Percentiles rank a stretch among this genome's conserved stretches.
phyloP scores from a whole-genome alignment of 2,113 vertebrate genomes.

The Arizona elegans region DNA sequence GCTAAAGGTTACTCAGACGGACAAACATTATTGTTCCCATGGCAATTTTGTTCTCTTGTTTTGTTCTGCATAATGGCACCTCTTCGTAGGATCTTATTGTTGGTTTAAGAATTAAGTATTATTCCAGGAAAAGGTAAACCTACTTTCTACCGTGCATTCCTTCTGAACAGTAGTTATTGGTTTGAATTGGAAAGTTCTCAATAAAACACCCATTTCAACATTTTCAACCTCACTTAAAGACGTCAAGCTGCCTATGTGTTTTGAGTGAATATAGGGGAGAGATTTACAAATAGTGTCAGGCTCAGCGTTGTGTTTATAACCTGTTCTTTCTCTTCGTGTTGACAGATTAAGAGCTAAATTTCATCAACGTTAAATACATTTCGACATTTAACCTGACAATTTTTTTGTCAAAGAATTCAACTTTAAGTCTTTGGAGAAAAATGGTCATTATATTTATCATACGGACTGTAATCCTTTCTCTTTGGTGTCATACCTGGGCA shows the following conservation, averaged over 20 bases:
- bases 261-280: not conserved
- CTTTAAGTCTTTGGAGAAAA: not conserved
- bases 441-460: not conserved
- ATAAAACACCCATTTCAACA: not conserved
- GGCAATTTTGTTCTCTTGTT: slow-evolving; percentile 8
- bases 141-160: not conserved
- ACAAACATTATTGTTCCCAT: slow-evolving; percentile 5
- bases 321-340: not conserved
- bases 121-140: not conserved
- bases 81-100: not conserved
- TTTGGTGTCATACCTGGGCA: not conserved
- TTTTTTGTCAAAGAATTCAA: not conserved
- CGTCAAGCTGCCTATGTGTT: not conserved
- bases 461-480: not conserved
- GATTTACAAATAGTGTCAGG: not conserved
- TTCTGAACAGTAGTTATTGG: not conserved
- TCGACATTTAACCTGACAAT: not conserved
- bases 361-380: not conserved
- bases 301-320: not conserved
- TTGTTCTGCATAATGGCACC: not conserved
- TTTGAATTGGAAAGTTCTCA: not conserved
- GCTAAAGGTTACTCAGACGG: not conserved
- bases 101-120: not conserved
- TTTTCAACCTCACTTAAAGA: not conserved
- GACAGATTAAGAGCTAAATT: not conserved